phyloP scores from a whole-genome alignment of 2,888 invertebrate genomes.

The Oeneis ivallda region DNA sequence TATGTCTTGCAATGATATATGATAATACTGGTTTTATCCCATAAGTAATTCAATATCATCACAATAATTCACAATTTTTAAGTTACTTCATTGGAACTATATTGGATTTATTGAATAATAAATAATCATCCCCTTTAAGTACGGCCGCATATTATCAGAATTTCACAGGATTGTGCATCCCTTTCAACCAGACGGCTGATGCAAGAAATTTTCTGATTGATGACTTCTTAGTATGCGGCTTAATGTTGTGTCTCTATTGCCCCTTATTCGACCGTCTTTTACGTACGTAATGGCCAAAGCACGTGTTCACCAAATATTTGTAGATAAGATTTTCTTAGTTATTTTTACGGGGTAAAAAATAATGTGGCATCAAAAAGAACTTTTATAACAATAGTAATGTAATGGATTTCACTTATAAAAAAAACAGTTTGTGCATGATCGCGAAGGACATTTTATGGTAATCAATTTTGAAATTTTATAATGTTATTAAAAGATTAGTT shows the following conservation, averaged over 20 bases:
- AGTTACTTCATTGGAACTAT: no score
- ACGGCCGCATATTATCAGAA: no score
- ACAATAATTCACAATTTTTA: neutral
- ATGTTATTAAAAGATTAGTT: neutral
- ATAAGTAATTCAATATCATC: conserved; percentile 6
- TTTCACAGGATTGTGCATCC: no score
- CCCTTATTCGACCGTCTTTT: conserved; percentile 4
- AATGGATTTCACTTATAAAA: neutral
- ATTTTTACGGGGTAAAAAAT: neutral
- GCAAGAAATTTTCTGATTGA: no score
- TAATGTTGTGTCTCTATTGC: neutral
- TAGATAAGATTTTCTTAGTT: conserved; percentile 10
- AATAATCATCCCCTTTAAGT: no score
- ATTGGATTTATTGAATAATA: no score
- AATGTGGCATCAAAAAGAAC: neutral
- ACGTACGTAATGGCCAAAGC: conserved; percentile 28
- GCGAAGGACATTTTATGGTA: neutral
- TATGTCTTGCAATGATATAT: no score
- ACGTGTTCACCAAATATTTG: conserved; percentile 30
- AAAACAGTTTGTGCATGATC: neutral
- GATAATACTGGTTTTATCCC: no score
- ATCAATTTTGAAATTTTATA: neutral
- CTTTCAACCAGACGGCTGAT: no score
- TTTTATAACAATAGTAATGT: neutral
- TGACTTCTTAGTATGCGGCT: no score